These are phyloP conservation scores for Antheraea mylitta DNA, from an alignment of 1,140 invertebrate genomes.

Conservation along the genomic window DNA sequence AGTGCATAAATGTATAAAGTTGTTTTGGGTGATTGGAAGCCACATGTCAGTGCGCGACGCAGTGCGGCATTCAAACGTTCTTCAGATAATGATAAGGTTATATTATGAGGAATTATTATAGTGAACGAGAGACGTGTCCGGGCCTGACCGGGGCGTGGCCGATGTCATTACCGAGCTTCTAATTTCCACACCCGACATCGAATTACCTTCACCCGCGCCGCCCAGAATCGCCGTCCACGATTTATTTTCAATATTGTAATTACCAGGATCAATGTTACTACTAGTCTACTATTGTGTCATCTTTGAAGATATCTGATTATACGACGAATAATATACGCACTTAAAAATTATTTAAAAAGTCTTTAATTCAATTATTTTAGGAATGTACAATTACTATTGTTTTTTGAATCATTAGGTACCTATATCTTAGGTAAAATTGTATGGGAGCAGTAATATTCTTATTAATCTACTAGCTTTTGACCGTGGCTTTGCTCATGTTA, in stretches of 20 bases:
- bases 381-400: too few species aligned
- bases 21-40: not conserved
- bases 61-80: not conserved
- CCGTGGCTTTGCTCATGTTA: too few species aligned
- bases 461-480: too few species aligned
- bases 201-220: constrained; percentile 37
- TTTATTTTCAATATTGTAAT: constrained; percentile 24
- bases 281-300: not conserved
- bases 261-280: constrained; percentile 11
- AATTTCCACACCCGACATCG: constrained; percentile 64
- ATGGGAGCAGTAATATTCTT: too few species aligned
- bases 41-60: not conserved
- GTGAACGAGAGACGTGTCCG: not conserved
- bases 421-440: too few species aligned
- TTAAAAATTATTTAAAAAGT: too few species aligned
- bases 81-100: not conserved
- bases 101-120: not conserved
- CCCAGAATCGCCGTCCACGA: constrained; percentile 24
- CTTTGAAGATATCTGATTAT: not conserved
- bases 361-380: too few species aligned
- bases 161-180: constrained; percentile 46
- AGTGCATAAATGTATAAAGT: not conserved
- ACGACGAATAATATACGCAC: not conserved
- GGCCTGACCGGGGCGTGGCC: constrained; percentile 1
- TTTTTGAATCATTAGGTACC: too few species aligned